These are phyloP conservation scores for Hyperoplus lanceolatus DNA, from an alignment of 2,797 vertebrate genomes.

Conservation along the genomic window DNA sequence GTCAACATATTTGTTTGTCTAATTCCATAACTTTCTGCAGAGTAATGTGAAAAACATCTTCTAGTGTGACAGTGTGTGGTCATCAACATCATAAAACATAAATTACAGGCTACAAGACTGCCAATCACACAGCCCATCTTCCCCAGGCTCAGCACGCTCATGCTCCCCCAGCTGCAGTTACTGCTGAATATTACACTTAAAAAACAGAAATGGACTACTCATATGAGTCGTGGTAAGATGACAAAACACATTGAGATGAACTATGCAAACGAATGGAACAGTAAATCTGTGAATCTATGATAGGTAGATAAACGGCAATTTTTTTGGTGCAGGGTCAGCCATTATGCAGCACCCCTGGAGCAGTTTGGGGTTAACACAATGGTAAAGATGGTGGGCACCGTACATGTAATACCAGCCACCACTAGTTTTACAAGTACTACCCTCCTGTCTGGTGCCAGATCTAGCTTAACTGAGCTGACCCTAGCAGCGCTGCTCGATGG, in stretches of 20 bases:
- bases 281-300: background rate
- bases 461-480: too few relatives aligned
- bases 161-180: constrained; percentile 6
- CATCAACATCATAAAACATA: constrained; percentile 17
- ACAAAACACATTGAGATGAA: background rate
- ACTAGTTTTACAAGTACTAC: too few relatives aligned
- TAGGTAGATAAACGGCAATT: too few relatives aligned
- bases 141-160: constrained; percentile 17
- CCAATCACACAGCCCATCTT: background rate
- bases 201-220: constrained; percentile 8
- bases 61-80: background rate
- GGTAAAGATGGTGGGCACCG: too few relatives aligned
- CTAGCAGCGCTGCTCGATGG: too few relatives aligned
- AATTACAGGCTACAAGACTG: background rate
- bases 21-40: background rate
- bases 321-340: too few relatives aligned
- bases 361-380: too few relatives aligned
- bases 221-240: background rate
- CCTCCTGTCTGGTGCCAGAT: too few relatives aligned
- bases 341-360: too few relatives aligned
- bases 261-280: background rate
- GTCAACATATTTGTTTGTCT: background rate
- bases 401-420: too few relatives aligned
- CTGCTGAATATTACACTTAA: background rate
- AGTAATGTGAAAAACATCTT: background rate